phyloP scores from a whole-genome alignment of 2,888 invertebrate species.

The Charanyca ferruginea region DNA sequence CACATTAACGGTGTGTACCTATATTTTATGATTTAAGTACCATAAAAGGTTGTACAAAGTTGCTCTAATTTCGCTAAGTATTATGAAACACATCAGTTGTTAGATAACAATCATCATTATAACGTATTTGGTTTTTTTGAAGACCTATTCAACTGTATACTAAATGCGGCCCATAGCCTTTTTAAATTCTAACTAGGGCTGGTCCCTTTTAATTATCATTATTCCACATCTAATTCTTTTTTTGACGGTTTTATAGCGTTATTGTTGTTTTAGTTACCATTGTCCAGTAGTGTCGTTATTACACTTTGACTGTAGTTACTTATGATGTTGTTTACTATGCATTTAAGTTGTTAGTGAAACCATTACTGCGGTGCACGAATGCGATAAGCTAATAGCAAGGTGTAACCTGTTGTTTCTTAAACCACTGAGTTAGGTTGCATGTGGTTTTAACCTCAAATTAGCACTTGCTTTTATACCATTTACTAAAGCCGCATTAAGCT shows the following conservation, averaged over 20 bases:
- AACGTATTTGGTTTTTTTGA: constrained; percentile 3
- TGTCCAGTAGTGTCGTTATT: constrained; percentile 28
- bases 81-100: background rate
- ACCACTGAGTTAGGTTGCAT: constrained; percentile 27
- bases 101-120: background rate
- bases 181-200: background rate
- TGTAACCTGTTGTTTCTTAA: constrained; percentile 42
- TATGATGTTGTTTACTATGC: constrained; percentile 26
- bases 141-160: constrained; percentile 22
- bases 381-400: constrained; percentile 44
- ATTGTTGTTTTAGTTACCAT: constrained; percentile 2
- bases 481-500: background rate
- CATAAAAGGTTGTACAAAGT: background rate
- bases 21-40: background rate
- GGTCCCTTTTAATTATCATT: constrained; percentile 9
- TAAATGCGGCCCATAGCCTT: constrained; percentile 16
- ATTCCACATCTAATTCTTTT: constrained; percentile 13
- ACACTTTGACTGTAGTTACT: constrained; percentile 14
- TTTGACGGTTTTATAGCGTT: constrained; percentile 10
- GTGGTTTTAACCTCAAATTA: constrained; percentile 25
- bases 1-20: background rate
- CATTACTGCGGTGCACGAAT: constrained; percentile 41
- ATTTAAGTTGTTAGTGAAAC: constrained; percentile 50
- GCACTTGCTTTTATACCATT: constrained; percentile 3
- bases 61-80: background rate